Evolutionary conservation across 2,888 invertebrate genomes (phyloP), one percentile per base, ranked within the genome.

Genomic region (Ochropleura plecta): DNA sequence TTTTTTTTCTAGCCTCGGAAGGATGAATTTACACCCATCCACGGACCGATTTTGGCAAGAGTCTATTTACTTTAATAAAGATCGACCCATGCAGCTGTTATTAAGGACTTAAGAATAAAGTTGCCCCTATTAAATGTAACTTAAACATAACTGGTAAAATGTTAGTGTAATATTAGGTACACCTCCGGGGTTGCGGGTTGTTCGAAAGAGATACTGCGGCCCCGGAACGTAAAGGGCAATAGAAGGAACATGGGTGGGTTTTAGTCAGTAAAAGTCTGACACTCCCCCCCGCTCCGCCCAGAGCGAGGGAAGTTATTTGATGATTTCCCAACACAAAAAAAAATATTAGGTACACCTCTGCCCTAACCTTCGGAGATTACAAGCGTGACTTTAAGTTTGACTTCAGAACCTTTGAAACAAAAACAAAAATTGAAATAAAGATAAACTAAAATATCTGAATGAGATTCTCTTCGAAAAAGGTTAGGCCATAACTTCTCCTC

Each of bases 401-500:
- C 30, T 57, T 40, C 30, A 40, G 18, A 60, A 60, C 10, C 18
- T 10, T 60, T 2, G 10, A 42, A 64, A 63, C 6, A 48, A 48
- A 75, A 76, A 55, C n/a, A 59, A 2, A 30, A 30, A 30, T n/a
- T 44, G 18, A 46, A n/a, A 59, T 59, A 59, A 40, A 42, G 3
- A 60, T 18, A 60, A 30, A 60, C 18, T 12, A 40, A 81, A 76
- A 70, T 44, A 63, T 49, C 14, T n/a, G 44, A 53, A 49, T 46
- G 42, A 53, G 48, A 67, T 59, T 62, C 55, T 12, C 20, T 12
- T 53, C 49, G 62, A 49, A 62, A 74, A 79, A 76, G 57, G 77
- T 69, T 44, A 30, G 55, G 30, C 55, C 65, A 83, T 85, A 76
- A 78, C 73, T 78, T 73, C 70, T 85, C 82, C 79, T 72, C 83